Percentiles rank a stretch among this genome's conserved stretches.
phyloP scores from a whole-genome alignment of 2,888 invertebrate species.

The Sturmia bella region DNA sequence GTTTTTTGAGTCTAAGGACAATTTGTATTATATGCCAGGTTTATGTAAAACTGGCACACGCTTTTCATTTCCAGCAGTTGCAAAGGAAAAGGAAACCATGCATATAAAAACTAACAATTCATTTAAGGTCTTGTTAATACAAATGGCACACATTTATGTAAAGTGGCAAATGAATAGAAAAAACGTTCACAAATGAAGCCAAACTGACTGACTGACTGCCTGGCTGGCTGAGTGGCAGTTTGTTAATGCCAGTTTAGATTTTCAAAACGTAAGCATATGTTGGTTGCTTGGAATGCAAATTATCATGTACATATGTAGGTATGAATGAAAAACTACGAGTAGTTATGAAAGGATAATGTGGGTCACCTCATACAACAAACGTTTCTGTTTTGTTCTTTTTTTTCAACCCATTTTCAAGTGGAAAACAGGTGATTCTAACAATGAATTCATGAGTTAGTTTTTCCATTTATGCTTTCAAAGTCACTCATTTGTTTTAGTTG shows the following conservation, averaged over 20 bases:
- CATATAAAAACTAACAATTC: conserved; percentile 15
- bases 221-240: conserved; percentile 45
- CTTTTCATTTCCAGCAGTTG: neutral
- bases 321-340: neutral
- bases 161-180: neutral
- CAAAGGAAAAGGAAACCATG: neutral
- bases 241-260: conserved; percentile 65
- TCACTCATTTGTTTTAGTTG: conserved; percentile 54
- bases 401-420: neutral
- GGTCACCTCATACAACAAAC: conserved; percentile 36
- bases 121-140: conserved; percentile 50
- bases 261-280: conserved; percentile 20
- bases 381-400: neutral
- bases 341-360: conserved; percentile 51
- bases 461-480: conserved; percentile 21
- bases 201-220: conserved; percentile 30
- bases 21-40: conserved; percentile 9
- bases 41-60: conserved; percentile 28
- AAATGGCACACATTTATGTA: conserved; percentile 13
- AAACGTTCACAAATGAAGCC: conserved; percentile 23
- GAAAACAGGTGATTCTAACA: conserved; percentile 54
- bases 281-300: conserved; percentile 7
- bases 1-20: conserved; percentile 24
- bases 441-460: conserved; percentile 26
- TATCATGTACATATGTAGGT: conserved; percentile 2